A percentile compares a stretch with the other conserved stretches of the same genome.
These are phyloP conservation scores for Gila orcuttii DNA, from an alignment of 2,113 vertebrate species.

Conservation along the genomic window DNA sequence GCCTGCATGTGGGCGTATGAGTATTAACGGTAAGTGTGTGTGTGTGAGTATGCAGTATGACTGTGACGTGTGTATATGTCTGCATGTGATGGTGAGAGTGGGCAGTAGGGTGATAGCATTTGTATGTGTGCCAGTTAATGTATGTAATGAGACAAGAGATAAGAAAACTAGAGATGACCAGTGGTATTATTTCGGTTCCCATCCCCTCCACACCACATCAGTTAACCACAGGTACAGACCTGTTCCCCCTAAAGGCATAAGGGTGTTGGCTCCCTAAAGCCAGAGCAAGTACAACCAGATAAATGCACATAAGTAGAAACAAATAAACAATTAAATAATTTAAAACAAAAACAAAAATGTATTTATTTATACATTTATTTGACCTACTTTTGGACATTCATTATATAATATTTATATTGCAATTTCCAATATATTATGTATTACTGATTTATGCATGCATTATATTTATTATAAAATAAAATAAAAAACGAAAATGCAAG, in stretches of 20 bases:
- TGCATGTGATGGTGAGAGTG: constrained; percentile 19
- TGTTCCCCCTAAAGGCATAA: constrained; percentile 28
- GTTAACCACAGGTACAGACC: constrained; percentile 34
- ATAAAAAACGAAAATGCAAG: neutral
- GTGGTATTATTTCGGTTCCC: neutral
- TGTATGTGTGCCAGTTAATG: neutral
- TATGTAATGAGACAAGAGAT: neutral
- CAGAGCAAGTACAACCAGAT: constrained; percentile 54
- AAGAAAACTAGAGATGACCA: constrained; percentile 11
- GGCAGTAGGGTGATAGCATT: neutral
- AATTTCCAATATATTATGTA: neutral
- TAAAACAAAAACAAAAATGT: neutral
- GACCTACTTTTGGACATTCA: neutral
- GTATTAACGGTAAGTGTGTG: neutral
- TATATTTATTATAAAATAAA: neutral
- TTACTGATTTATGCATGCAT: neutral
- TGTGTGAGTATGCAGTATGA: constrained; percentile 1
- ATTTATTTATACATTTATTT: neutral
- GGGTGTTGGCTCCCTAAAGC: constrained; percentile 1
- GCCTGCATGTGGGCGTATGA: neutral
- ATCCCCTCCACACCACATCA: constrained; percentile 12
- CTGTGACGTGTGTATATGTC: neutral
- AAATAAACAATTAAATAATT: neutral
- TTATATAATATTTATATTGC: neutral
- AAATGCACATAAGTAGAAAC: neutral